Evolutionary conservation across 2,888 invertebrate species (phyloP).

Genomic region (Pocota personata): DNA sequence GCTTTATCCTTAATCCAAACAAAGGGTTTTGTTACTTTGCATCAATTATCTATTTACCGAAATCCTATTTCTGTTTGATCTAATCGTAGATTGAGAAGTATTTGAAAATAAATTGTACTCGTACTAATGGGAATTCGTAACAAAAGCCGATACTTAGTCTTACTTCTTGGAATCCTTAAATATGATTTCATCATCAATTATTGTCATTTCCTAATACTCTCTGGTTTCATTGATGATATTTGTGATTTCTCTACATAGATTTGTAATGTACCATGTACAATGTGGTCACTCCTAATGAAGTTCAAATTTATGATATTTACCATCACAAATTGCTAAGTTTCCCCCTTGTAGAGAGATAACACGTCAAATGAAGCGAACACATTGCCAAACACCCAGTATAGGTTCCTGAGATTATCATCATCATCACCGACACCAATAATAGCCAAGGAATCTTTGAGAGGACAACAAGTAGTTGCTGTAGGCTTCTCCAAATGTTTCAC

Average conservation of each 20-base stretch:
- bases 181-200: background rate
- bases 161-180: no score
- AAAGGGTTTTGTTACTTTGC: background rate
- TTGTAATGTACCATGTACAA: background rate
- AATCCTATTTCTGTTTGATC: no score
- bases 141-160: no score
- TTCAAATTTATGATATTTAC: background rate
- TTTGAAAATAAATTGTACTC: no score
- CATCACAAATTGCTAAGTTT: background rate
- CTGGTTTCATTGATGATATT: background rate
- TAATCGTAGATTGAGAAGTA: no score
- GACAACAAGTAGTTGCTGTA: slow-evolving; percentile 8
- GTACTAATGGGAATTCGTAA: no score
- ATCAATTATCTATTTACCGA: background rate
- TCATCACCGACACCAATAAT: background rate
- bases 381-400: background rate
- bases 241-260: background rate
- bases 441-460: background rate
- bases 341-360: background rate
- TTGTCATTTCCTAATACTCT: background rate
- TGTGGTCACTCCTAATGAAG: background rate
- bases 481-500: slow-evolving; percentile 21
- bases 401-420: slow-evolving; percentile 8
- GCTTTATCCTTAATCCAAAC: background rate
- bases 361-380: slow-evolving; percentile 13